Base-by-base conservation (phyloP, 2,888 invertebrate genomes). In the Standfussiana lucernea region DNA sequence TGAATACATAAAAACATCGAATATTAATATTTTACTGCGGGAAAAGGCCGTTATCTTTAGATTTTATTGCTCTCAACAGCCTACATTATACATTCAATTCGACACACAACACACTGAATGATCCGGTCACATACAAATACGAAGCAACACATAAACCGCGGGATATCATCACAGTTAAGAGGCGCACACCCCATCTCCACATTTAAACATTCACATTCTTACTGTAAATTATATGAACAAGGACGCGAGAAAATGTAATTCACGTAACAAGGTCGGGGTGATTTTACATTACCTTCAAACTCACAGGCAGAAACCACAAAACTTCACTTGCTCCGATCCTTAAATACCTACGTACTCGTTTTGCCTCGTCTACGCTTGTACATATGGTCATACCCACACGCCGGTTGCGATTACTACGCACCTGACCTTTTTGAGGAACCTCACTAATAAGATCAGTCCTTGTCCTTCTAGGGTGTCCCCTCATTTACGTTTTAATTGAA, bases 191-290 rank as follows among this genome's bases (percentile, higher is more conserved):
- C 2, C 24, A 1, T 24, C 28, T 28, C 24, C 8, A 45, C 45
- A 81, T 80, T 67, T 73, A 62, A 61, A 73, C 64, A 79, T 72
- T 71, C 59, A 62, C 28, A 70, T 77, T 56, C 64, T 71, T 47
- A 40, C 61, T 32, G 37, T 40, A 21, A 37, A 67, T 62, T 10
- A 68, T 47, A 68, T 56, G 35, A 35, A 68, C 47, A 62, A 67
- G 56, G 37, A 79, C 53, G 67, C 62, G 37, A 40, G 40, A 32
- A 79, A 53, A 13, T 32, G 15, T 40, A 18, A 18, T 64, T 35
- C 40, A 35, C 47, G 28, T 70, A 28, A 24, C 15, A 18, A 70
- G 32, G 28, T 32, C 37, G 37, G 1, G 28, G 7, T 21, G 28
- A 32, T 69, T 40, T 32, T 21, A 47, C 37, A 61, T 61, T 61